Conservation (phyloP, 2,113 vertebrate species). For the Sander vitreus region DNA sequence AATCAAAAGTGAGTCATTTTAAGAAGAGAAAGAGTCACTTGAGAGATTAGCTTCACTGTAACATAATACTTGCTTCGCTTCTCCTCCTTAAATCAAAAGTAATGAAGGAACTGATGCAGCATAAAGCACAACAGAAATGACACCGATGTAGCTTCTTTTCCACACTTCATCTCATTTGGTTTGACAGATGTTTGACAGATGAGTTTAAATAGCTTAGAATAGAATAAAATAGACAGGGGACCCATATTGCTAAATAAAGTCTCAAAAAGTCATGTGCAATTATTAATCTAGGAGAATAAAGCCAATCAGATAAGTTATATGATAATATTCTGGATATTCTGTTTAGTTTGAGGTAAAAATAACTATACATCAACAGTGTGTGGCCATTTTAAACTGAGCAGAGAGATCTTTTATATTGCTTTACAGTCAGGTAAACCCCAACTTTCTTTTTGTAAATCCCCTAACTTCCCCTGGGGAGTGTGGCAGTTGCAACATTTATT, state of each 20-base stretch:
- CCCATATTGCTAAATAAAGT: background rate
- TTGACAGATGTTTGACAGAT: background rate
- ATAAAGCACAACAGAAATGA: constrained; percentile 14
- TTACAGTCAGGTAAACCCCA: background rate
- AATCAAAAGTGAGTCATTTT: background rate
- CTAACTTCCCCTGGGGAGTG: background rate
- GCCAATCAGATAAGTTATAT: background rate
- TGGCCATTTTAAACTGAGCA: fast-evolving
- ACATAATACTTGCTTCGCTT: background rate
- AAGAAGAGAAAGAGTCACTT: background rate
- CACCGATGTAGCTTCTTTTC: background rate
- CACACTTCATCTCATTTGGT: background rate
- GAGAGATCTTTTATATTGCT: background rate
- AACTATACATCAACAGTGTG: fast-evolving
- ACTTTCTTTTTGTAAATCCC: constrained; percentile 28
- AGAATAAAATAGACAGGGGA: background rate
- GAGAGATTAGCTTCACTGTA: constrained; percentile 20
- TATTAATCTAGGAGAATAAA: background rate
- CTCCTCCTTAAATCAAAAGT: constrained; percentile 28
- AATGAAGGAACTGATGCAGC: background rate
- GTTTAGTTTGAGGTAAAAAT: fast-evolving
- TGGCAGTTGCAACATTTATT: background rate
- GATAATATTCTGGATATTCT: fast-evolving
- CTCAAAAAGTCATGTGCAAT: too few species aligned
- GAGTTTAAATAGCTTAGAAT: background rate